Evolutionary conservation across 2,113 vertebrate species (phyloP), one percentile per base, ranked within the genome.

Genomic region (Haemorhous mexicanus): DNA sequence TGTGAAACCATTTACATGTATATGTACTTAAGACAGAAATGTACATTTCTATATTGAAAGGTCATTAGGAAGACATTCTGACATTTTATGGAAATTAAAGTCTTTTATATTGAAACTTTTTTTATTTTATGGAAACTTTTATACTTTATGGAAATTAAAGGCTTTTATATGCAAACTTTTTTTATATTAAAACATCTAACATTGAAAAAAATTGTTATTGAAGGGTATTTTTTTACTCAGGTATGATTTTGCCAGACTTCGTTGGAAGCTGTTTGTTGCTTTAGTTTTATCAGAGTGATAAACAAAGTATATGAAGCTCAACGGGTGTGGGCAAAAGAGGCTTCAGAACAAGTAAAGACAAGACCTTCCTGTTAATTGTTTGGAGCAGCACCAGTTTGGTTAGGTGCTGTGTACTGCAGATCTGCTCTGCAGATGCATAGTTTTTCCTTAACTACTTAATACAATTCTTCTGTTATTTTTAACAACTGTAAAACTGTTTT

Each of bases 351-450:
- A 86, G 95, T 92, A 63, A 41, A 13, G 35, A 49, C 90, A 93
- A 68, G 85, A 77, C 32, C 23, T 76, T 41, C 16, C 21, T 82
- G 44, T 70, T 63, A 79, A 49, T 69, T 74, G 28, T 67, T 24
- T 86, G 83, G 24, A 88, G 75, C 58, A 22, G 74, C 92, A 90
- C 93, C 1, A 6, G 93, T 96, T 96, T 94, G 93, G 93, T 85
- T 76, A 44, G 92, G 46, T 83, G 56, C 70, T 4, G 1, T 4
- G 1, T 68, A 55, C 56, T 75, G 33, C 75, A 89, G 55, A 35
- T 76, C 13, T 14, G 41, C 49, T 94, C 58, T 66, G 66, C 43
- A 85, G 58, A 85, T 82, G 46, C 37, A 13, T 70, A 74, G 10
- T 32, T 94, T 56, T 66, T 58, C 37, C 63, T 58, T 85, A 67